These are phyloP conservation scores for Hiodon alosoides DNA, from an alignment of 2,113 vertebrate genomes.

Conservation along the genomic window DNA sequence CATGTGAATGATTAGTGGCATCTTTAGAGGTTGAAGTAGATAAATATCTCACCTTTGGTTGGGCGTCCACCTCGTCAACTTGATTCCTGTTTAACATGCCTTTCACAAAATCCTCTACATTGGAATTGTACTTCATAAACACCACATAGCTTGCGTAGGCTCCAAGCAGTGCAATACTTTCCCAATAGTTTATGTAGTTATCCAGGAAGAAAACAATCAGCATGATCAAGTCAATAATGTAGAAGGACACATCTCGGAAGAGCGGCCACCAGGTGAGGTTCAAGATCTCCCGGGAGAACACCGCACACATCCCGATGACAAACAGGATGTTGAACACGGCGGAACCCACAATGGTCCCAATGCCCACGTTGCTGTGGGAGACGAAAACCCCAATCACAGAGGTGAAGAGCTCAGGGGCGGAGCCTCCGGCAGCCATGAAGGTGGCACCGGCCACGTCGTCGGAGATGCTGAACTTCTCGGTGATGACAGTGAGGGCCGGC, in stretches of 20 bases:
- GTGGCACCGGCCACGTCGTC: constrained; percentile 97
- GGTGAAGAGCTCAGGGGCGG: constrained; percentile 96
- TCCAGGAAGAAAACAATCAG: constrained; percentile 97
- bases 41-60: constrained; percentile 80
- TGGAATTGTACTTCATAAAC: constrained; percentile 96
- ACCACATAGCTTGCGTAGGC: constrained; percentile 82
- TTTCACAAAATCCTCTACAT: constrained; percentile 81
- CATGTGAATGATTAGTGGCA: neutral
- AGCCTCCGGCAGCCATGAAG: constrained; percentile 97
- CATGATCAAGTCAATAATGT: constrained; percentile 91
- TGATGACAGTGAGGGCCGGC: constrained; percentile 94
- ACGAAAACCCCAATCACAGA: constrained; percentile 96
- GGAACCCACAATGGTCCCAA: constrained; percentile 94
- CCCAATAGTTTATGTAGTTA: constrained; percentile 88
- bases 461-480: constrained; percentile 85
- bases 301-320: constrained; percentile 96
- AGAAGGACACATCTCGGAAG: constrained; percentile 94
- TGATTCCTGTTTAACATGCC: constrained; percentile 80
- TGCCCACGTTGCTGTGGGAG: constrained; percentile 95
- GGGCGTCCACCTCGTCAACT: constrained; percentile 86
- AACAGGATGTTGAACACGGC: constrained; percentile 98
- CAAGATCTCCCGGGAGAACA: constrained; percentile 94
- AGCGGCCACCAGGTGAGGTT: constrained; percentile 98
- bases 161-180: constrained; percentile 77
- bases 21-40: neutral